Base-by-base conservation (phyloP, 2,113 vertebrate genomes). In the Heteronetta atricapilla region DNA sequence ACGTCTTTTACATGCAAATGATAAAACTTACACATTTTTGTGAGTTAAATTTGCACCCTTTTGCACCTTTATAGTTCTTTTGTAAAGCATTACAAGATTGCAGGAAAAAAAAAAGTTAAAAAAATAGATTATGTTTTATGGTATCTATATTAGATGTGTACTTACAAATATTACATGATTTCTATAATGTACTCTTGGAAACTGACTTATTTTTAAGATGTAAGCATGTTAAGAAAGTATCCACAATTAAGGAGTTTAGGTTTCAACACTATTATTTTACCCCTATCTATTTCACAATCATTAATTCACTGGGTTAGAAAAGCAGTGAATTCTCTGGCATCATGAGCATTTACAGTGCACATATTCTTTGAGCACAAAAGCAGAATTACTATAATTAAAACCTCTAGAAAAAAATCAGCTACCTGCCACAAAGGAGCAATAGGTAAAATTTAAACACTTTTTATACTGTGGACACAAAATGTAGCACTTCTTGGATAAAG, bases 311-410 rank as follows among this genome's bases (percentile, higher is more conserved):
- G 17, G 1, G 0, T 93, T 48, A 90, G 11, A 66, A 44, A 86
- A 88, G 36, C 36, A 88, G 63, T 36, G 74, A 66, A 36, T 63
- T 52, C 0, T 2, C 60, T 89, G 59, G 10, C 59, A 66, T 88
- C 86, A 90, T 38, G 33, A 81, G 26, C 79, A 59, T 80, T 91
- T 91, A 53, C 5, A 4, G 12, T 55, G 21, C 83, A 38, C 31
- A 25, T 90, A 63, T 72, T 92, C 76, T 86, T 81, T 80, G 73
- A 78, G 36, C 62, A 86, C 50, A 88, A 59, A 90, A 77, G 42
- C n/a, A 83, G 55, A 92, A 90, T 93, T 80, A 59, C 64, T 90
- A 5, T 93, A 86, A 92, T 81, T 90, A 90, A 96, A 88, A 88
- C 9, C 48, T 20, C 36, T 80, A 16, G 67, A 82, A 82, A 23